Evolutionary conservation across 1,140 invertebrate species (phyloP), one percentile per base, ranked within the genome.

Genomic region (Oreohelix idahoensis): DNA sequence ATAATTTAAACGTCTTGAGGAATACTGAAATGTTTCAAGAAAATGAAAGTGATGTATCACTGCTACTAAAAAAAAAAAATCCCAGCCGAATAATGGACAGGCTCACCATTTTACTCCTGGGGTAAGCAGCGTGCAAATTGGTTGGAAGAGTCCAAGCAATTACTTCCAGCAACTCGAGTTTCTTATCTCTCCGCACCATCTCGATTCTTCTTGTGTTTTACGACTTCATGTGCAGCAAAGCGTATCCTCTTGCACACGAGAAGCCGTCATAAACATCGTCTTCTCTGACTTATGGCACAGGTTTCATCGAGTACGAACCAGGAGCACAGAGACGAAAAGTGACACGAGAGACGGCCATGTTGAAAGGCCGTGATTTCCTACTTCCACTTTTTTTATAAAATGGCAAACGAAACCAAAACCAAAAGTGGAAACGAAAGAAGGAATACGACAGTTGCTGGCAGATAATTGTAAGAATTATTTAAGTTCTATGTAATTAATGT

Each of bases 101-200:
- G n/a, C 20, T 58, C 53, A 58, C 53, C 53, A 58, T 23, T 2
- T n/a, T 20, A 58, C 53, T 23, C 39, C 10, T 29, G 42, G 45
- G 74, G 74, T 32, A 51, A n/a, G 39, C 42, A 73, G 71, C 38
- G 35, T 38, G 39, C 71, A 73, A 76, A 76, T 76, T 76, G 45
- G 74, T 76, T 51, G 74, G 45, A 29, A 45, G 74, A 49, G 74
- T 49, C 45, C 45, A 49, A 53, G 42, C 74, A 45, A 76, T 76
- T 76, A 76, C 74, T 76, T 49, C 29, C 26, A 76, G 74, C 74
- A 20, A 39, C 74, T 76, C 74, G 11, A 15, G 45, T 76, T 53
- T 45, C 74, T 76, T 76, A 76, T 76, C 74, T 76, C 39, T 49
- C 74, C 42, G 42, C 74, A 76, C 42, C n/a, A 76, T 76, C 74